Percentiles rank a stretch among this genome's conserved stretches.
Conservation (phyloP, 2,888 invertebrate species). For the Philonicus albiceps region DNA sequence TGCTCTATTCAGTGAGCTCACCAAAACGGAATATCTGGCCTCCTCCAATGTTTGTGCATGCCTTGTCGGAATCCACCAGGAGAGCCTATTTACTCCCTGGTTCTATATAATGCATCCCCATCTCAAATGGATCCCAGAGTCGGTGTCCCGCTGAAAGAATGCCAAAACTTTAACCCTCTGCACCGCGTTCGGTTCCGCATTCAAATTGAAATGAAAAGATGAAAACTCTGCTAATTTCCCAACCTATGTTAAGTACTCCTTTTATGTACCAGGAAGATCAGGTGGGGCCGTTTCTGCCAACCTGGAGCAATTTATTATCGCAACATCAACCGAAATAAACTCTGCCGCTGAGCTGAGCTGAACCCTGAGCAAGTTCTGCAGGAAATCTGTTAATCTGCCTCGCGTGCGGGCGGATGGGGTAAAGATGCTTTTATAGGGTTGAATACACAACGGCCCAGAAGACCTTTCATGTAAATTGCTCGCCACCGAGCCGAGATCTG, state of each 20-base stretch:
- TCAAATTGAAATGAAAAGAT: slow-evolving; percentile 28
- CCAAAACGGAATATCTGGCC: not conserved
- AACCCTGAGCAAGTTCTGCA: not conserved
- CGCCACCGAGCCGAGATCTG: not conserved
- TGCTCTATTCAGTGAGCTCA: not conserved
- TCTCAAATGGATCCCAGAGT: not conserved
- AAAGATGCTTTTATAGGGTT: not conserved
- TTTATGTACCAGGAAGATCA: not conserved
- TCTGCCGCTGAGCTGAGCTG: not conserved
- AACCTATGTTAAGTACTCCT: slow-evolving; percentile 4
- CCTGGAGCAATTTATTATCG: slow-evolving; percentile 24
- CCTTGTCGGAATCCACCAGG: not conserved
- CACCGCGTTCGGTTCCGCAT: not conserved
- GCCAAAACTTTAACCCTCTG: not conserved
- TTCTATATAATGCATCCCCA: not conserved
- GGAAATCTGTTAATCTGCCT: slow-evolving; percentile 19
- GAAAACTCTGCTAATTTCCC: slow-evolving; percentile 13
- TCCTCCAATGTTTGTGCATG: not conserved
- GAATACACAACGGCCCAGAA: not conserved
- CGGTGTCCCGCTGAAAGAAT: slow-evolving; percentile 14
- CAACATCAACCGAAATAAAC: slow-evolving; percentile 27
- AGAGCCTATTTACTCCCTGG: slow-evolving; percentile 2
- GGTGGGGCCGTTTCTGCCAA: not conserved
- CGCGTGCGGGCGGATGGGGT: not conserved
- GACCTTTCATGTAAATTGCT: not conserved